phyloP scores from a whole-genome alignment of 2,888 invertebrate genomes.

The Syrphus vitripennis region DNA sequence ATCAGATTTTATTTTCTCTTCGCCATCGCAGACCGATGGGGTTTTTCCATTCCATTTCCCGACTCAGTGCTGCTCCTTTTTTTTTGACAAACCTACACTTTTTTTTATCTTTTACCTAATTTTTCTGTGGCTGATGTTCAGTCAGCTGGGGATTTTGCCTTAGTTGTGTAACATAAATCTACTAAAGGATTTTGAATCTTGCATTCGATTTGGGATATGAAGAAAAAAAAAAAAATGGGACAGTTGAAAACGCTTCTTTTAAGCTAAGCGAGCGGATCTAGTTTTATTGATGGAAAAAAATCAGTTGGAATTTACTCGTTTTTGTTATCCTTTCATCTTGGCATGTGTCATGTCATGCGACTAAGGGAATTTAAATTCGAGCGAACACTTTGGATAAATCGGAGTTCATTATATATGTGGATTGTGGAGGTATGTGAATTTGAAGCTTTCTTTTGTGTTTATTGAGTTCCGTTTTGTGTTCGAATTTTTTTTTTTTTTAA shows the following conservation, averaged over 20 bases:
- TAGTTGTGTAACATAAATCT: slow-evolving; percentile 55
- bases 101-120: slow-evolving; percentile 16
- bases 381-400: not conserved
- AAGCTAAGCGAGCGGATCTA: slow-evolving; percentile 54
- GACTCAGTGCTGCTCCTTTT: slow-evolving; percentile 26
- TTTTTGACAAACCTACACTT: not conserved
- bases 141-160: slow-evolving; percentile 47
- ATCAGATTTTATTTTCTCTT: slow-evolving; percentile 65
- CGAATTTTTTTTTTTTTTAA: too few relatives aligned
- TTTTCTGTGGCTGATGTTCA: slow-evolving; percentile 40
- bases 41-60: not conserved
- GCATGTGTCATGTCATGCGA: slow-evolving; percentile 24
- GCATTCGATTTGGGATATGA: slow-evolving; percentile 24
- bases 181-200: slow-evolving; percentile 30
- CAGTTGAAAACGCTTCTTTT: not conserved
- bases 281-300: slow-evolving; percentile 43
- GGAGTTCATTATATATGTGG: not conserved
- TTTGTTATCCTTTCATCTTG: slow-evolving; percentile 17
- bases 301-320: slow-evolving; percentile 15
- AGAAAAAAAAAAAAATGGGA: not conserved
- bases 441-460: not conserved
- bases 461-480: too few relatives aligned
- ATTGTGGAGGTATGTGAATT: too few relatives aligned
- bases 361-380: not conserved
- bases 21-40: not conserved